phyloP scores from a whole-genome alignment of 2,888 invertebrate genomes.

The Gortyna flavago region DNA sequence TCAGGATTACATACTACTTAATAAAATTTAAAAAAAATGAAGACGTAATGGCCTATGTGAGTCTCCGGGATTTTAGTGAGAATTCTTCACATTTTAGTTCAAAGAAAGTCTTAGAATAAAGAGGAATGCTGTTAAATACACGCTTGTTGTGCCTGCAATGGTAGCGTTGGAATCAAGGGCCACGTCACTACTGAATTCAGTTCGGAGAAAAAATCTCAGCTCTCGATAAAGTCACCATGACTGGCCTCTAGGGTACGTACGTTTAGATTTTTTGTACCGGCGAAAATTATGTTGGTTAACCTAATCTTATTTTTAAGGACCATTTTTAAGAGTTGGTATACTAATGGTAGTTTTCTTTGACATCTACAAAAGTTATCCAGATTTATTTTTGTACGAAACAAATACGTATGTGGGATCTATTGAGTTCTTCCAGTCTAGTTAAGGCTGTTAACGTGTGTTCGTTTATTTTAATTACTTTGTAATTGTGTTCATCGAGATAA shows the following conservation, averaged over 20 bases:
- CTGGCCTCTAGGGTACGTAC: conserved; percentile 38
- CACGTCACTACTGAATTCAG: conserved; percentile 53
- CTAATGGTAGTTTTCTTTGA: conserved; percentile 4
- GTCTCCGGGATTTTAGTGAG: conserved; percentile 52
- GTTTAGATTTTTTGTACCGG: conserved; percentile 35
- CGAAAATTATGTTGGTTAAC: conserved; percentile 34
- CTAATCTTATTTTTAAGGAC: conserved; percentile 37
- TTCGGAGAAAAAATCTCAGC: conserved; percentile 55
- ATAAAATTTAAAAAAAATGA: conserved; percentile 82
- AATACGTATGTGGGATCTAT: background rate
- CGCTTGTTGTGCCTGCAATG: conserved; percentile 46
- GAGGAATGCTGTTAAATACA: conserved; percentile 50
- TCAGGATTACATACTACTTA: conserved; percentile 85
- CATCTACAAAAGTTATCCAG: background rate
- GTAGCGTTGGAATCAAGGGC: conserved; percentile 53
- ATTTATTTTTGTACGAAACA: too few relatives aligned
- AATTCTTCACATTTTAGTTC: conserved; percentile 38
- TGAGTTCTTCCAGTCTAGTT: background rate
- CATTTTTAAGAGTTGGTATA: background rate
- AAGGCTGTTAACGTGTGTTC: background rate
- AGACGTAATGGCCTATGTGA: conserved; percentile 58
- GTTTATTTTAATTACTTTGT: background rate
- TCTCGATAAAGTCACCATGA: conserved; percentile 61
- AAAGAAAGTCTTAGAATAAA: conserved; percentile 27
- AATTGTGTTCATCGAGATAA: background rate